Evolutionary conservation across 2,113 vertebrate genomes (phyloP).

Genomic region (Mola mola): DNA sequence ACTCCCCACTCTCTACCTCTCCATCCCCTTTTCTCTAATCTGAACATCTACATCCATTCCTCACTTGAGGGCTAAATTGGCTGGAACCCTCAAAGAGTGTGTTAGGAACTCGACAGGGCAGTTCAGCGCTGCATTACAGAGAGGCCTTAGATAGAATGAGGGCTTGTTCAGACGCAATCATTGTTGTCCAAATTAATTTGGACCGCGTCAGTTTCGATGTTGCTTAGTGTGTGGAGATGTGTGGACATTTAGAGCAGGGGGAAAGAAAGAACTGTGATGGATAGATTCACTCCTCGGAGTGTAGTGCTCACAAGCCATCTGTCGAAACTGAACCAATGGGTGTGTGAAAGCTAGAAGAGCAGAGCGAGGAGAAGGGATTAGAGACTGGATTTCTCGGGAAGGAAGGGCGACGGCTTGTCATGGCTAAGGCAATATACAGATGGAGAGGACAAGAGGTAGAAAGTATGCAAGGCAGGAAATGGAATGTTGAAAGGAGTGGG

Average conservation of each 20-base stretch:
- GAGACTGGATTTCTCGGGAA: constrained; percentile 42
- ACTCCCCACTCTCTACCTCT: constrained; percentile 49
- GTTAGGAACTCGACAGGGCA: constrained; percentile 66
- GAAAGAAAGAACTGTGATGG: constrained; percentile 61
- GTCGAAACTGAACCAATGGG: constrained; percentile 58
- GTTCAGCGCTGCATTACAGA: constrained; percentile 59
- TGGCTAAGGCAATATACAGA: constrained; percentile 31
- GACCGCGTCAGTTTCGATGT: constrained; percentile 66
- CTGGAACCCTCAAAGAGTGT: constrained; percentile 67
- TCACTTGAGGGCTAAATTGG: constrained; percentile 71
- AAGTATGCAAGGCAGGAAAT: constrained; percentile 11
- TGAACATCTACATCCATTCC: constrained; percentile 64
- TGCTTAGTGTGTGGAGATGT: constrained; percentile 41
- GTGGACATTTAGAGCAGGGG: constrained; percentile 27
- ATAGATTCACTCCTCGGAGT: constrained; percentile 74
- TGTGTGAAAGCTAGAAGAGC: constrained; percentile 38
- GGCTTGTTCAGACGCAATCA: constrained; percentile 75
- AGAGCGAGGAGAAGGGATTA: constrained; percentile 59
- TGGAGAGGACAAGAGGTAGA: constrained; percentile 8
- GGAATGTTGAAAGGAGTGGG: constrained; percentile 4
- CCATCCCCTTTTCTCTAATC: constrained; percentile 31
- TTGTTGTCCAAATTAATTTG: constrained; percentile 81
- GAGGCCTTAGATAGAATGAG: constrained; percentile 61
- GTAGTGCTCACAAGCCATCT: constrained; percentile 70
- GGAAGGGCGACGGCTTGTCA: no score